Base-by-base conservation (phyloP, 2,113 vertebrate species). In the Hyla sarda region DNA sequence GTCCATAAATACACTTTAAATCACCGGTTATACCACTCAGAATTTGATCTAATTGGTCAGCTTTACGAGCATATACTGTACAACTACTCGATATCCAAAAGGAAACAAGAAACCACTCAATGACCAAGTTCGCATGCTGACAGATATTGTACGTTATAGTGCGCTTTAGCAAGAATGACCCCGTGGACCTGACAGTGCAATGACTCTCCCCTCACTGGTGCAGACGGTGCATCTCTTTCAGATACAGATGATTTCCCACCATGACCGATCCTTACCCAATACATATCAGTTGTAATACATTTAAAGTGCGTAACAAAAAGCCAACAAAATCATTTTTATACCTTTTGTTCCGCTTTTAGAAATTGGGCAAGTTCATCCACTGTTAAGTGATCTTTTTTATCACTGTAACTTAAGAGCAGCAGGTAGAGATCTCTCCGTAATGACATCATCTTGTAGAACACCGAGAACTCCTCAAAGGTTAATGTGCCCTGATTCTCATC, bases 391-490 rank as follows among this genome's bases (percentile, higher is more conserved):
- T 99, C 97, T 89, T 97, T 99, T 92, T 96, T 98, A 90, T 98
- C 96, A 19, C 97, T 99, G 92, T 97, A 98, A 86, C 93, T 96
- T 88, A 99, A 90, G 80, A 99, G 96, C 88, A 99, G 71, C 58
- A 99, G 90, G 91, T 96, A 99, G 54, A 99, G 95, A 72, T 99
- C 98, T 19, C 98, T 93, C 17, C 98, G 93, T 85, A 98, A 89
- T 4, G 98, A 99, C 96, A 99, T 99, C 98, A 99, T 99, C 93
- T 96, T 97, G 91, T 99, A 99, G 91, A 99, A 99, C 77, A 99
- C 97, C 0, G 95, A 96, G 90, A 99, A 99, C 71, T 99, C 98
- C 82, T 98, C 97, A 69, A 98, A 99, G 0, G 97, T 98, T 84
- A 99, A 86, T 0, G 97, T 97, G 76, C 98, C 98, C 89, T 98